Base-by-base conservation (phyloP, 1,140 invertebrate genomes). In the Drosophila biarmipes region DNA sequence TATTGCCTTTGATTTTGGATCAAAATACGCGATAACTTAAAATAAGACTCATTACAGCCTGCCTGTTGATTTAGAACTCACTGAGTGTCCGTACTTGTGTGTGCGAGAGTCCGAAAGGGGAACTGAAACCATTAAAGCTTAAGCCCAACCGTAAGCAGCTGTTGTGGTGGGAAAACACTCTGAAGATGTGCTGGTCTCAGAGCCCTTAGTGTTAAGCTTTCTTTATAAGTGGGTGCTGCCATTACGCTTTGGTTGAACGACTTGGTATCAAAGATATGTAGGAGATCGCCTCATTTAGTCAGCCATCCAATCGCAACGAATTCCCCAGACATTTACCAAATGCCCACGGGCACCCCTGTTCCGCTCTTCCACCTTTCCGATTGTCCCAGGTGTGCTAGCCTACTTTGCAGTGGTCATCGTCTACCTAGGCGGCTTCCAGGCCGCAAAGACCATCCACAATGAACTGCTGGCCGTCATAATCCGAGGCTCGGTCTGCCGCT, bases 391-490 rank as follows among this genome's bases (percentile, higher is more conserved):
- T 93, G 75, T 95, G 87, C 93, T 94, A 92, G 94, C 95, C 92
- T 94, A 95, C 92, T 92, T 95, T 91, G 94, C 94, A 64, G 94
- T 95, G 86, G 93, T 96, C 92, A 92, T 94, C 80, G 92, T 96
- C 90, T 95, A 95, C 92, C 84, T 95, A 85, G 96, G 95, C 92
- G 93, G 95, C 69, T 93, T 97, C 92, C 93, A 93, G 82, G 96
- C 96, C 71, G 95, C 96, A 78, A 92, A 92, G 75, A 80, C 94
- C 73, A 93, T 98, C 55, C 95, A 96, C 92, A 92, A 93, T 73
- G 92, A 92, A 51, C 92, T 97, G 81, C 94, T 98, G 57, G 91
- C 92, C 64, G 94, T 95, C 87, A 94, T 96, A 68, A 93, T 98
- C 77, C 94, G 94, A 73, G 94, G 94, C 75, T 97, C 97, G 42